Base-by-base conservation (phyloP, 2,113 vertebrate genomes). In the Apodemus sylvaticus region DNA sequence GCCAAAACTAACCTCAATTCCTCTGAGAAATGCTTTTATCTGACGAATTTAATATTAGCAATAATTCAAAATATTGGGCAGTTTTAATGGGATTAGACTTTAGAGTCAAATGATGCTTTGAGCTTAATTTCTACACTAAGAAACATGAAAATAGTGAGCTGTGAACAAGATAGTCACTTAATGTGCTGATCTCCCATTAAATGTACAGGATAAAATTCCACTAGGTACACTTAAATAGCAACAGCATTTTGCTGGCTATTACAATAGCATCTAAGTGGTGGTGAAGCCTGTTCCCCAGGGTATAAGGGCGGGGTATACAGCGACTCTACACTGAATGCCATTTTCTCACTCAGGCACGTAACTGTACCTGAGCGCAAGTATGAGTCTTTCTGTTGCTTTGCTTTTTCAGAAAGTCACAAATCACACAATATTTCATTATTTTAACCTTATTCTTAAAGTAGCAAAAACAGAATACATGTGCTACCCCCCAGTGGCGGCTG, bases 401-500 rank as follows among this genome's bases (percentile, higher is more conserved):
- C 26, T 95, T 83, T 68, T 94, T 76, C 17, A 81, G 34, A 92
- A 91, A 81, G 16, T 77, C 22, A 73, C 29, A 19, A 19, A 71
- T 78, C 39, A 29, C 29, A 90, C 89, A 93, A 82, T 81, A 87
- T 6, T 95, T 83, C 51, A 39, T 77, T 29, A 66, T 91, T 86
- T 55, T 13, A 89, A 73, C 82, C 76, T 94, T 51, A 74, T 34
- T 62, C 17, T 51, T 58, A 71, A 91, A 77, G 45, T 77, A 93
- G 87, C n/a, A 88, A 93, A 96, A 97, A 95, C 45, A 95, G 36
- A 97, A 92, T 95, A 94, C 95, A 86, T 2, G 34, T 97, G 94
- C 97, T 98, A 81, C 98, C 97, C 96, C 97, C 97, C 96, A 97
- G 98, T 98, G 97, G 97, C 64, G 77, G 76, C 55, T 93, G 89